Conservation (phyloP, 2,888 invertebrate species). For the Zootermopsis nevadensis region DNA sequence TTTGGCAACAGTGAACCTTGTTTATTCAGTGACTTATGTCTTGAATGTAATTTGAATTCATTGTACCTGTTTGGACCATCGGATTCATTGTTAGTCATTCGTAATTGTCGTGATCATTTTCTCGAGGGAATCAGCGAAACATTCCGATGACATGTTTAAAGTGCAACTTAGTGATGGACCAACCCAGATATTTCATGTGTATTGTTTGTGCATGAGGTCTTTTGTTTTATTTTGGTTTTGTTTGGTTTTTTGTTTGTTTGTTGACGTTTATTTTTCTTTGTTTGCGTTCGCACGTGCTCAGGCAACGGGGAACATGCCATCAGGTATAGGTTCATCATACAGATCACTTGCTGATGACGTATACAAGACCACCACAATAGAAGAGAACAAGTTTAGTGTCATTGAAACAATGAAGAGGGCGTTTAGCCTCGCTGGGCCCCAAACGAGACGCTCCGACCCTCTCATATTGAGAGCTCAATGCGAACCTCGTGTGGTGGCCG, state of each 20-base stretch:
- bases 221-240: neutral
- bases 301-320: conserved; percentile 66
- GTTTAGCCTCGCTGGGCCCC: conserved; percentile 65
- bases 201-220: conserved; percentile 13
- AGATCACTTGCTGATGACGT: conserved; percentile 72
- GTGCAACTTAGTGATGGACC: neutral
- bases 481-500: conserved; percentile 12
- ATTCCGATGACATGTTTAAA: no score
- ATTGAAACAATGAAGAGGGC: conserved; percentile 73
- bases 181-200: neutral
- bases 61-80: no score
- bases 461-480: conserved; percentile 50
- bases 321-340: conserved; percentile 74
- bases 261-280: conserved; percentile 31
- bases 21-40: no score
- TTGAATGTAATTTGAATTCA: no score
- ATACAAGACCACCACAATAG: conserved; percentile 73
- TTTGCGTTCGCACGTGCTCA: conserved; percentile 28
- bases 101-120: no score
- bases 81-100: no score
- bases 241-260: conserved; percentile 31
- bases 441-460: conserved; percentile 58
- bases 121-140: no score
- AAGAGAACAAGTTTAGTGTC: conserved; percentile 67
- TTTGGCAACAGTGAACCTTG: no score